Conservation (phyloP, 1,140 invertebrate genomes). For the Lepidotrigona ventralis region DNA sequence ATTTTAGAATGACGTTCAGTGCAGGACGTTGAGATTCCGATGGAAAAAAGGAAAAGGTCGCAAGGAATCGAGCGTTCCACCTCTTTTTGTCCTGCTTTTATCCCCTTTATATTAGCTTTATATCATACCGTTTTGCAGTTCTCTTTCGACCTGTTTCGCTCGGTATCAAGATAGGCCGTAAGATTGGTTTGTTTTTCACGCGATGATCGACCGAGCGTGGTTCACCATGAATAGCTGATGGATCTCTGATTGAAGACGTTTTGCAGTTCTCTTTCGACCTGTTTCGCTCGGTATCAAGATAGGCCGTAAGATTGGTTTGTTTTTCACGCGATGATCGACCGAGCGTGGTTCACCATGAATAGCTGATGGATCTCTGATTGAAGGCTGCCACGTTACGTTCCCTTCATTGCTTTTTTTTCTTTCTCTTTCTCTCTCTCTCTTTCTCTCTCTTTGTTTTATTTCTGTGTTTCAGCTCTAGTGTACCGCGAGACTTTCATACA, state of each 20-base stretch:
- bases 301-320: slow-evolving; percentile 17
- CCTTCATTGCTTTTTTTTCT: not conserved
- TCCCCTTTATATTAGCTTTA: not conserved
- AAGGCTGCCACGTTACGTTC: slow-evolving; percentile 1
- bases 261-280: not conserved
- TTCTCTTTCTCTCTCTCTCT: not conserved
- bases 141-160: not conserved
- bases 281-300: not conserved
- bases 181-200: slow-evolving; percentile 23
- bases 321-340: not conserved
- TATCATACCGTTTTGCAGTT: not conserved
- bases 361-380: slow-evolving; percentile 16
- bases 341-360: not conserved
- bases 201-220: not conserved
- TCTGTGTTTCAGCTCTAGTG: not conserved
- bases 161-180: slow-evolving; percentile 3
- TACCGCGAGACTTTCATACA: not conserved
- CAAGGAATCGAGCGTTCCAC: not conserved
- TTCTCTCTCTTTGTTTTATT: too few species aligned
- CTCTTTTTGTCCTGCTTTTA: not conserved
- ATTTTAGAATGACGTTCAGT: slow-evolving; percentile 26
- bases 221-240: slow-evolving; percentile 1
- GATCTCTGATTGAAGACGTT: slow-evolving; percentile 27
- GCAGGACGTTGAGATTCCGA: not conserved
- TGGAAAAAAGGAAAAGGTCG: not conserved